Conservation (phyloP, 2,797 vertebrate genomes). For the Hippopotamyrus pictus region DNA sequence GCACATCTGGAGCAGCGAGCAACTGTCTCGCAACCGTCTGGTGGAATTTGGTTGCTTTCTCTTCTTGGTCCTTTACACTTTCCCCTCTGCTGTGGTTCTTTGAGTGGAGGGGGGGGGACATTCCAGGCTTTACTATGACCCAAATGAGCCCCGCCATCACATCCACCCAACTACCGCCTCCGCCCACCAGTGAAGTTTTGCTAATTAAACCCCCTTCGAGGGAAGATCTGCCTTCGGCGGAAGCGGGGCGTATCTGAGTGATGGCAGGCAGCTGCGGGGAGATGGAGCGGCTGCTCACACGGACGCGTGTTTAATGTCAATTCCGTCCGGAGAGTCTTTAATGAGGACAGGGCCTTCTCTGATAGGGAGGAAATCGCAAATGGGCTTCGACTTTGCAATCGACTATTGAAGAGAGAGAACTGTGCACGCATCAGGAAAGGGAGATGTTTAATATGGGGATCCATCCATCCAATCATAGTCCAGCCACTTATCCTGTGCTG, state of each 20-base stretch:
- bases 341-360: neutral
- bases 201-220: conserved; percentile 60
- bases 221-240: conserved; percentile 37
- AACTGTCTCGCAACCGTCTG: conserved; percentile 68
- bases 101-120: conserved; percentile 42
- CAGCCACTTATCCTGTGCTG: neutral
- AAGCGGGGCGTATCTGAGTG: neutral
- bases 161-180: neutral
- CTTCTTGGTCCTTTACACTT: conserved; percentile 36
- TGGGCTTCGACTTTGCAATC: neutral
- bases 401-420: neutral
- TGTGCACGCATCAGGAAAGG: neutral
- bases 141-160: conserved; percentile 60
- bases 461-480: neutral
- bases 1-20: conserved; percentile 69
- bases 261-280: neutral
- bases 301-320: neutral
- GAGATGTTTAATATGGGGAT: neutral
- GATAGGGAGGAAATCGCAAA: neutral
- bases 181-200: conserved; percentile 42
- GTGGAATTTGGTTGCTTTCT: conserved; percentile 53
- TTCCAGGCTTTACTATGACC: conserved; percentile 56
- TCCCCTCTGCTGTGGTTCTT: conserved; percentile 50
- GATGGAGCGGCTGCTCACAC: neutral
- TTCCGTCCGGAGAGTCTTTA: neutral